These are phyloP conservation scores for Leucopsar rothschildi DNA, from an alignment of 2,113 vertebrate genomes.

Conservation along the genomic window DNA sequence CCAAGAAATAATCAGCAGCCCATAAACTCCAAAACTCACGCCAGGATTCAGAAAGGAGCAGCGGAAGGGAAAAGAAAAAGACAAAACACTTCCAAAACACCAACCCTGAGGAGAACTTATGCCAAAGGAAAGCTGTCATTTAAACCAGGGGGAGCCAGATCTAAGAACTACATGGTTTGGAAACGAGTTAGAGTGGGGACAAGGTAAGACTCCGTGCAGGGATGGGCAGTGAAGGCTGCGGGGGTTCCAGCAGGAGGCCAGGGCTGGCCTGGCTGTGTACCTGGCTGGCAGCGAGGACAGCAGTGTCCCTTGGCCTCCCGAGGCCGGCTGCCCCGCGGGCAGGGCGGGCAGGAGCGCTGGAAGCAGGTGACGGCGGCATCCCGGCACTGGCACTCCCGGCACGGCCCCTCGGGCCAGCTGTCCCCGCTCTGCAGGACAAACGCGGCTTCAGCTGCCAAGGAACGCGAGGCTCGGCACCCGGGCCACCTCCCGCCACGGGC, in stretches of 20 bases:
- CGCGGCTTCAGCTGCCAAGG: background rate
- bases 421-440: conserved; percentile 68
- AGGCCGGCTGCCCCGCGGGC: conserved; percentile 75
- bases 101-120: background rate
- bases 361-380: conserved; percentile 80
- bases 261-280: conserved; percentile 17
- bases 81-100: background rate
- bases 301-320: conserved; percentile 68
- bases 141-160: background rate
- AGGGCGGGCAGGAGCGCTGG: conserved; percentile 80
- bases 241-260: fast-evolving
- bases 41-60: background rate
- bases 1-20: conserved; percentile 22
- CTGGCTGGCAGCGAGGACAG: conserved; percentile 83
- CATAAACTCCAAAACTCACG: background rate
- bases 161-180: background rate
- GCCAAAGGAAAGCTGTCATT: background rate
- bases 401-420: conserved; percentile 78
- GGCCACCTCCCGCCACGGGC: fast-evolving
- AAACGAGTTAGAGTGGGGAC: fast-evolving
- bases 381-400: conserved; percentile 82
- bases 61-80: background rate
- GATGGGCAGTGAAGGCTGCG: fast-evolving
- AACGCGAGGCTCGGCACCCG: background rate
- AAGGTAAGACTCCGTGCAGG: fast-evolving